These are phyloP conservation scores for Lasiurus borealis DNA, from an alignment of 2,113 vertebrate genomes.

Conservation along the genomic window DNA sequence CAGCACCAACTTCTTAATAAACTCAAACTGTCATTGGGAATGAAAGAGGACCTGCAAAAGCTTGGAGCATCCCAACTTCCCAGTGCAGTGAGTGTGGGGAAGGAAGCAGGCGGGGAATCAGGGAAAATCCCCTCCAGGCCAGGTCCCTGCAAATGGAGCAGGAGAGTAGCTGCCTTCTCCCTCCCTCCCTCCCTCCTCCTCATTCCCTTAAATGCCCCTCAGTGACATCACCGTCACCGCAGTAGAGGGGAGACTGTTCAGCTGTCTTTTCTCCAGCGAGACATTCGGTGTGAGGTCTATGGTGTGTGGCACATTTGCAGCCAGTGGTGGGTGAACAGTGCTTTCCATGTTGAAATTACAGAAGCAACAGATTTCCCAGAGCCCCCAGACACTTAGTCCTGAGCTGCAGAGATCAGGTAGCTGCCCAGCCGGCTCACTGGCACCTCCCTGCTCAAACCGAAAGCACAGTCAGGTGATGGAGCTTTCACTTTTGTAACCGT, in stretches of 20 bases:
- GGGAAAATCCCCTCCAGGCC: neutral
- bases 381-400: neutral
- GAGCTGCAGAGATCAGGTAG: neutral
- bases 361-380: neutral
- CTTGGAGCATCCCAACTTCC: conserved; percentile 51
- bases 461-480: neutral
- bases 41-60: conserved; percentile 58
- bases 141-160: neutral
- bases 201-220: neutral
- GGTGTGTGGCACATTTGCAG: neutral
- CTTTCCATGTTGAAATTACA: neutral
- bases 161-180: neutral
- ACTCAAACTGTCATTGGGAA: conserved; percentile 68
- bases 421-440: neutral
- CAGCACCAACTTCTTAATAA: conserved; percentile 67
- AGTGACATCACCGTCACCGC: neutral
- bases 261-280: neutral
- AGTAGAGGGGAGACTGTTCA: neutral
- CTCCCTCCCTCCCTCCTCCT: neutral
- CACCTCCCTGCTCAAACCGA: neutral
- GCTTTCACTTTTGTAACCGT: neutral
- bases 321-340: neutral
- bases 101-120: neutral
- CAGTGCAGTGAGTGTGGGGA: conserved; percentile 11
- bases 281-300: neutral